Evolutionary conservation across 2,113 vertebrate genomes (phyloP).

Genomic region (Brachyistius frenatus): DNA sequence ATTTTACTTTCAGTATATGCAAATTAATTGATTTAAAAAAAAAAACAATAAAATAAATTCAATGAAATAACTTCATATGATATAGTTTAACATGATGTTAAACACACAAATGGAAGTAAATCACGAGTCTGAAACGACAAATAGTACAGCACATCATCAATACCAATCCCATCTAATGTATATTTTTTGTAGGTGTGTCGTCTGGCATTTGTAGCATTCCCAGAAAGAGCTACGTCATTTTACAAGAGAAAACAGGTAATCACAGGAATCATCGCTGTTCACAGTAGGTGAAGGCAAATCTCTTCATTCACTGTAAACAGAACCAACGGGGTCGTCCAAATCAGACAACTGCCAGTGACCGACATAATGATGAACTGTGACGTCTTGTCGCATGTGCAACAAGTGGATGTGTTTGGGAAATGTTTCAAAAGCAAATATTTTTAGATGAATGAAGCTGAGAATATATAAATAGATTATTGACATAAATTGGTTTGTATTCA

Average conservation of each 20-base stretch:
- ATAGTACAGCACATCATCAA: background rate
- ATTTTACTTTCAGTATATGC: conserved; percentile 9
- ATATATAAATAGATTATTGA: too few species aligned
- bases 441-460: background rate
- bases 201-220: background rate
- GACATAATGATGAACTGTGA: background rate
- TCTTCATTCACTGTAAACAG: background rate
- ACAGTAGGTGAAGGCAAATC: background rate
- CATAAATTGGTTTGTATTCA: background rate
- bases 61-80: background rate
- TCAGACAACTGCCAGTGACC: background rate
- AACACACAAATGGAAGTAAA: background rate
- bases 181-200: background rate
- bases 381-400: background rate
- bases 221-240: too few species aligned
- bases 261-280: background rate
- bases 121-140: background rate
- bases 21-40: conserved; percentile 2
- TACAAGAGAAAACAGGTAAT: background rate
- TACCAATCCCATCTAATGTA: background rate
- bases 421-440: background rate
- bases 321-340: background rate
- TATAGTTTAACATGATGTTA: background rate
- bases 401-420: too few species aligned
- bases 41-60: background rate